These are phyloP conservation scores for Trichechus manatus DNA, from an alignment of 2,113 vertebrate species.

Conservation along the genomic window DNA sequence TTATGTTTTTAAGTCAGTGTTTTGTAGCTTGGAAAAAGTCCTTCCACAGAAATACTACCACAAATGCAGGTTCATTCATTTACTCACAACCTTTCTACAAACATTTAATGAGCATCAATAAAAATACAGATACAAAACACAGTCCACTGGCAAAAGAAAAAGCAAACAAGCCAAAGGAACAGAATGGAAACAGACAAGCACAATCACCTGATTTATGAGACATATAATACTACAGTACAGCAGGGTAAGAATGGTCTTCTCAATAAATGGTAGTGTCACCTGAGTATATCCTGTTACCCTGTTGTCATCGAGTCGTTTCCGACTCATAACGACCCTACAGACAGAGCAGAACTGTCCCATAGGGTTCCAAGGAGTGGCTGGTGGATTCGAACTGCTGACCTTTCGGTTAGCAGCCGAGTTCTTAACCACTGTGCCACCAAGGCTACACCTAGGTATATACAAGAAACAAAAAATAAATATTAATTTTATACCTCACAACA, in stretches of 20 bases:
- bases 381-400: no score
- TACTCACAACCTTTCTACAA: slow-evolving; percentile 46
- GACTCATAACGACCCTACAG: no score
- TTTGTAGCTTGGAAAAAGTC: slow-evolving; percentile 18
- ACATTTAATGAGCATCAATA: slow-evolving; percentile 41
- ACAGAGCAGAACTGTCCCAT: no score
- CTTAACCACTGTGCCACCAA: no score
- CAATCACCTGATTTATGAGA: background rate
- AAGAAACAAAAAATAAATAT: background rate
- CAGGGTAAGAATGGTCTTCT: background rate
- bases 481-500: background rate
- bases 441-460: accelerated
- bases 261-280: background rate
- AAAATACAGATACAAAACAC: background rate
- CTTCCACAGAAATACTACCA: slow-evolving; percentile 17
- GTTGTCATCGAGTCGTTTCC: no score
- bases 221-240: background rate
- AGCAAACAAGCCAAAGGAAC: background rate
- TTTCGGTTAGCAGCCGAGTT: no score
- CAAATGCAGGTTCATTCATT: background rate
- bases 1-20: background rate
- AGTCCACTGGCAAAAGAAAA: background rate
- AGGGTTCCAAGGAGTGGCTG: no score
- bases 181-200: background rate
- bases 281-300: no score